Conservation (phyloP, 30 jellyfish, hydroid and myxozoan species). For the Aurelia coerulea region DNA sequence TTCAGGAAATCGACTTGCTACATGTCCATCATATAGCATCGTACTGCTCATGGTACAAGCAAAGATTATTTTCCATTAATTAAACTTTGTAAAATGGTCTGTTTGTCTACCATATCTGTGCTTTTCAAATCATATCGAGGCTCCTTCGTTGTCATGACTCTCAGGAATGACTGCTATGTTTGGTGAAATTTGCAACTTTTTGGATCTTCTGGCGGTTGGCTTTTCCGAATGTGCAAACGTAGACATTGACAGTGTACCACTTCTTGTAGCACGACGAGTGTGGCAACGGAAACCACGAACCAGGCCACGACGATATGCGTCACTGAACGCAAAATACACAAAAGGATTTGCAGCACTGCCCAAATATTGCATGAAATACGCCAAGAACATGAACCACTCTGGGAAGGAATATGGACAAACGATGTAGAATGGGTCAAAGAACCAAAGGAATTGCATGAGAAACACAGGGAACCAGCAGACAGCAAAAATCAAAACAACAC, state of each 20-base stretch:
- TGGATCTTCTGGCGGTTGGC: too few relatives aligned
- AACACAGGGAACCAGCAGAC: constrained; percentile 88
- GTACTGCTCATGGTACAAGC: too few relatives aligned
- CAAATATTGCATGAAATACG: constrained; percentile 74
- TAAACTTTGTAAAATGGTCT: too few relatives aligned
- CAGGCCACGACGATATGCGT: constrained; percentile 68
- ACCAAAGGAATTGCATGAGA: constrained; percentile 60
- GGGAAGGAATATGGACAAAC: constrained; percentile 65
- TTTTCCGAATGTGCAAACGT: too few relatives aligned
- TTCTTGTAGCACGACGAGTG: constrained; percentile 1
- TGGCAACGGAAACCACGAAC: constrained; percentile 8
- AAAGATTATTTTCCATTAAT: too few relatives aligned
- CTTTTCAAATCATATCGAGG: too few relatives aligned
- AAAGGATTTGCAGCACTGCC: constrained; percentile 83
- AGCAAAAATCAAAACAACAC: constrained; percentile 57
- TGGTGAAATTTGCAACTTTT: too few relatives aligned
- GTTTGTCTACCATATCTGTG: too few relatives aligned
- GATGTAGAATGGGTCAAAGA: constrained; percentile 49
- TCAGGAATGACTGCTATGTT: too few relatives aligned
- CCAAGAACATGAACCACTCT: constrained; percentile 40
- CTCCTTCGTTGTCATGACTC: too few relatives aligned
- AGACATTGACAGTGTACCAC: constrained; percentile 5
- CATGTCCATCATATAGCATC: too few relatives aligned
- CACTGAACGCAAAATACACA: constrained; percentile 77
- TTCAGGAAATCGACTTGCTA: too few relatives aligned